Percentiles rank a stretch among this genome's conserved stretches.
Conservation (phyloP, 2,113 vertebrate species). For the Hippocampus guttulatus region DNA sequence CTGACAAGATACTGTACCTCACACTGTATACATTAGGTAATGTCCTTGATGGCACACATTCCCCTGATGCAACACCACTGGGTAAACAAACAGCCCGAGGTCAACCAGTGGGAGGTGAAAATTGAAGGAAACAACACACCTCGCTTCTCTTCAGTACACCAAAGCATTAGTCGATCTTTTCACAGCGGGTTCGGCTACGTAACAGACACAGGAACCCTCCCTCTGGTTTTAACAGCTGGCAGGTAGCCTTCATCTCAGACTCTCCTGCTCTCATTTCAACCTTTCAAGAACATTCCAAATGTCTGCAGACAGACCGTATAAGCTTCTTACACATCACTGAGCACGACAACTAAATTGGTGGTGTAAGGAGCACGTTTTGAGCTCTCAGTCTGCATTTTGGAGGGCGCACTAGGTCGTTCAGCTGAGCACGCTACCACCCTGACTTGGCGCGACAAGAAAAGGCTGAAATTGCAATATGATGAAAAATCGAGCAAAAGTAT, state of each 20-base stretch:
- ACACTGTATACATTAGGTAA: conserved; percentile 31
- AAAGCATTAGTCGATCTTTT: conserved; percentile 31
- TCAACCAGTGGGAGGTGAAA: conserved; percentile 63
- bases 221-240: neutral
- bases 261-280: conserved; percentile 25
- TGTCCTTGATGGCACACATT: conserved; percentile 57
- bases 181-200: conserved; percentile 8
- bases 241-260: conserved; percentile 23
- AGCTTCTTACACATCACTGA: conserved; percentile 52
- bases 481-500: conserved; percentile 10
- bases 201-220: conserved; percentile 14
- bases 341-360: conserved; percentile 37
- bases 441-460: conserved; percentile 65
- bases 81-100: conserved; percentile 64
- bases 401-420: conserved; percentile 52
- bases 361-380: conserved; percentile 36
- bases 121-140: conserved; percentile 33
- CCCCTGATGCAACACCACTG: conserved; percentile 43
- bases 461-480: conserved; percentile 58
- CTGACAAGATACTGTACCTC: conserved; percentile 32
- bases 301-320: conserved; percentile 39
- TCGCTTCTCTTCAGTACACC: conserved; percentile 29
- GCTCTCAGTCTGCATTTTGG: conserved; percentile 47
- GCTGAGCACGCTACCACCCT: conserved; percentile 62
- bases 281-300: conserved; percentile 34